Evolutionary conservation across 1,140 invertebrate genomes (phyloP).

Genomic region (Lepidurus packardi): DNA sequence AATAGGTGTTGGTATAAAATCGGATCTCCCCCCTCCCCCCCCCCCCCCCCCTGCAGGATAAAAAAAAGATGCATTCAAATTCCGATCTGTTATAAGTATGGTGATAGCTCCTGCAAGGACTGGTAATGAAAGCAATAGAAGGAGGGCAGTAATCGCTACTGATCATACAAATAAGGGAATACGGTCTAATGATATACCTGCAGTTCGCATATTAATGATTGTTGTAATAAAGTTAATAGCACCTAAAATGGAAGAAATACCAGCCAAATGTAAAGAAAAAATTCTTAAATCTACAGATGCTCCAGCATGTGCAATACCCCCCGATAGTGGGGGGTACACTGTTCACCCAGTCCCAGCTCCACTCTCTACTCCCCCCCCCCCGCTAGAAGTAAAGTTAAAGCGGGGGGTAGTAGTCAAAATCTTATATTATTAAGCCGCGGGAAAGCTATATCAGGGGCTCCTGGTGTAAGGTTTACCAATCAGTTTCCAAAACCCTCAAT

Average conservation of each 20-base stretch:
- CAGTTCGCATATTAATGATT: constrained; percentile 41
- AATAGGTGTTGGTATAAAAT: constrained; percentile 64
- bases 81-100: constrained; percentile 56
- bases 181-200: constrained; percentile 48
- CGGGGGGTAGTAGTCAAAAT: constrained; percentile 62
- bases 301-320: constrained; percentile 47
- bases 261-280: constrained; percentile 61
- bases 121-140: constrained; percentile 52
- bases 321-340: constrained; percentile 59
- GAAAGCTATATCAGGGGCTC: constrained; percentile 67
- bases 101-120: constrained; percentile 67
- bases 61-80: constrained; percentile 51
- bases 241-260: constrained; percentile 60
- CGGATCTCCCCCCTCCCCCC: background rate
- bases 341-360: constrained; percentile 60
- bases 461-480: constrained; percentile 64
- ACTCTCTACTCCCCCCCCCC: constrained; percentile 53
- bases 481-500: constrained; percentile 74
- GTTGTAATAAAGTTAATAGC: constrained; percentile 57
- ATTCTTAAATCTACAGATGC: constrained; percentile 60
- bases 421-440: constrained; percentile 72
- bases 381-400: constrained; percentile 53
- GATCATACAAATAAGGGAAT: constrained; percentile 49
- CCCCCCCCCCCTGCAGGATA: background rate
- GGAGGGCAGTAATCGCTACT: constrained; percentile 43